phyloP scores from a whole-genome alignment of 2,797 vertebrate species.

The Champsocephalus gunnari region DNA sequence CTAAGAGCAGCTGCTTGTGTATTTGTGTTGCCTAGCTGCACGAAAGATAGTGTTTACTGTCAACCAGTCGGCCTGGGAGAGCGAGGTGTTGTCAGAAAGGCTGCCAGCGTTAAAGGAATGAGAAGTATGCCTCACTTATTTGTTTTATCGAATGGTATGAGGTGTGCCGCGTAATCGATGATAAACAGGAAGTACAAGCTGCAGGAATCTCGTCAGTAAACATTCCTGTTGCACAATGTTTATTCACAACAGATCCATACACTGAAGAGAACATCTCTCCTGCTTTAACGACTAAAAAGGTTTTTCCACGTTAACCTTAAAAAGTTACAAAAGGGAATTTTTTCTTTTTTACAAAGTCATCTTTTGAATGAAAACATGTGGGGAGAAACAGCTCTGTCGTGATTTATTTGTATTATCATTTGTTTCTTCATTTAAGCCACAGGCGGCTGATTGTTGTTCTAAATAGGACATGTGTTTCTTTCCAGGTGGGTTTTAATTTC shows the following conservation, averaged over 20 bases:
- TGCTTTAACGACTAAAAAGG: no score
- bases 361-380: no score
- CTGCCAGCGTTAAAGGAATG: neutral
- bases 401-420: no score
- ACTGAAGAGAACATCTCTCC: neutral
- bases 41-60: slow-evolving; percentile 54
- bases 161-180: neutral
- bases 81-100: slow-evolving; percentile 13
- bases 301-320: no score
- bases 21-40: neutral
- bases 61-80: slow-evolving; percentile 25
- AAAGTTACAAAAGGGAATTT: no score
- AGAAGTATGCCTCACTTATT: neutral
- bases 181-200: neutral
- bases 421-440: no score
- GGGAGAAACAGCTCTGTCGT: no score
- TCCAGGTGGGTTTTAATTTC: no score
- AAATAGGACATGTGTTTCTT: no score
- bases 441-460: no score
- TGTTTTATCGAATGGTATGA: neutral
- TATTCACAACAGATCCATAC: neutral
- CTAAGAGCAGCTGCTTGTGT: neutral
- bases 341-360: no score
- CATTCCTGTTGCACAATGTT: neutral
- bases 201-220: neutral